phyloP scores from a whole-genome alignment of 1,140 invertebrate genomes.

The Samia ricini region DNA sequence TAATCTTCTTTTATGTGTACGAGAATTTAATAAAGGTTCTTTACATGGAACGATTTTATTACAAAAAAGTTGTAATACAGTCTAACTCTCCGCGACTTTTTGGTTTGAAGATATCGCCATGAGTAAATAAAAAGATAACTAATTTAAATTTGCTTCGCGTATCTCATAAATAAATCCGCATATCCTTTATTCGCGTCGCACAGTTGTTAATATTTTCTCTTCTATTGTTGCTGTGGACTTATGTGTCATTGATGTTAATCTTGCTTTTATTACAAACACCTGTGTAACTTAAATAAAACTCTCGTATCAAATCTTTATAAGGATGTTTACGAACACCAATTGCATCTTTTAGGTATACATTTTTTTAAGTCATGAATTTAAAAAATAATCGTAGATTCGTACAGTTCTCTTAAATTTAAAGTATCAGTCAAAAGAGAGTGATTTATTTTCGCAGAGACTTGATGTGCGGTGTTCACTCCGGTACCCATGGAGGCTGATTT shows the following conservation, averaged over 20 bases:
- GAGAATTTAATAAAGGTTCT: too few relatives aligned
- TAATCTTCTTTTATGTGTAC: too few relatives aligned
- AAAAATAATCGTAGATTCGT: neutral
- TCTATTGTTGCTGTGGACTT: slow-evolving; percentile 1
- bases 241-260: neutral
- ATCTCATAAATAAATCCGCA: neutral
- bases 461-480: slow-evolving; percentile 29
- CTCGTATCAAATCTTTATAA: neutral
- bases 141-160: neutral
- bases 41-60: too few relatives aligned
- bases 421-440: neutral
- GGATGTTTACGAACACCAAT: neutral
- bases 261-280: neutral
- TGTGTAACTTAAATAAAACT: neutral
- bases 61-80: too few relatives aligned
- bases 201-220: slow-evolving; percentile 6
- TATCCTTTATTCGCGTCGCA: slow-evolving; percentile 2
- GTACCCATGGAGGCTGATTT: too few relatives aligned
- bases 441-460: slow-evolving; percentile 41
- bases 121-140: neutral
- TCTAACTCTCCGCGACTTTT: neutral
- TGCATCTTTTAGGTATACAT: neutral
- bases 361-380: neutral
- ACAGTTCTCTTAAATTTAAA: neutral
- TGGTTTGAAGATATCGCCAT: neutral